Percentiles rank a stretch among this genome's conserved stretches.
These are phyloP conservation scores for Heterotis niloticus DNA, from an alignment of 2,113 vertebrate species.

Conservation along the genomic window DNA sequence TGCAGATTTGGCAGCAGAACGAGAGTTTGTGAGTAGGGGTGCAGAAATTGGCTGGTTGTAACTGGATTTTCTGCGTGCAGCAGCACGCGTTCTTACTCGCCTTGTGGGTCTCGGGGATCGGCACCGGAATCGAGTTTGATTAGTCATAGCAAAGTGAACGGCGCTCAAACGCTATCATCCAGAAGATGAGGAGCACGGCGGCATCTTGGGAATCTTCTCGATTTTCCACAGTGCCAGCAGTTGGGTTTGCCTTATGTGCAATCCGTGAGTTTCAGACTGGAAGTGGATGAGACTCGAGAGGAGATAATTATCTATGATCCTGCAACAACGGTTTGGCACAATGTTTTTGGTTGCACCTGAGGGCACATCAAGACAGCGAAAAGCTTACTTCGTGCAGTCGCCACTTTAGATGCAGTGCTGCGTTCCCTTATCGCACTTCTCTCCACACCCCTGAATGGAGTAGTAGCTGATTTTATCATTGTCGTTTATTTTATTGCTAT, in stretches of 20 bases:
- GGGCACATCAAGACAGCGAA: neutral
- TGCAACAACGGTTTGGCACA: neutral
- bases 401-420: neutral
- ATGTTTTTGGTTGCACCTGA: neutral
- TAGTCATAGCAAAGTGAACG: conserved; percentile 42
- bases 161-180: neutral
- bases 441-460: neutral
- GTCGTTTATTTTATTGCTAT: too few species aligned
- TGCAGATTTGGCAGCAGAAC: conserved; percentile 37
- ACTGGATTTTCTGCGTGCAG: conserved; percentile 50
- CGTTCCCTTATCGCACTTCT: neutral
- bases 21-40: conserved; percentile 18
- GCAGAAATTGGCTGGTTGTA: conserved; percentile 25
- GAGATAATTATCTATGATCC: neutral
- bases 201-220: neutral
- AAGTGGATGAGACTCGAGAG: neutral
- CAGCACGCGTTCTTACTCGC: neutral
- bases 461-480: neutral
- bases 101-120: neutral
- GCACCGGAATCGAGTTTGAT: conserved; percentile 42
- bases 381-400: neutral
- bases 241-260: neutral
- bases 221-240: neutral
- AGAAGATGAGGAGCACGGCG: neutral
- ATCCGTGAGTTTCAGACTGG: neutral